Base-by-base conservation (phyloP, 2,113 vertebrate genomes). In the Taurulus bubalis region DNA sequence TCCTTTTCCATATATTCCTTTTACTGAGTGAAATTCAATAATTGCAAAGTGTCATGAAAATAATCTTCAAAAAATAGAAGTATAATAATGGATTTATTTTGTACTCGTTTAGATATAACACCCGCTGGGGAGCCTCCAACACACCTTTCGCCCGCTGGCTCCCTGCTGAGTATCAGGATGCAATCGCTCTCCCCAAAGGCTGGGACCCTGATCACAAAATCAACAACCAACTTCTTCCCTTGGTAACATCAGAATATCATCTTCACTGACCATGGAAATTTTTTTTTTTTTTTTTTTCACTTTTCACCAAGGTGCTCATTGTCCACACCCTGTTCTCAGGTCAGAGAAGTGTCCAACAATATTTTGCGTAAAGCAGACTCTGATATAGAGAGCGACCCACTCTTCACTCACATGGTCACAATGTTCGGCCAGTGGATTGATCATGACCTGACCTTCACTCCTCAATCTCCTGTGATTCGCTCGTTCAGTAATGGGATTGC, bases 401-500 rank as follows among this genome's bases (percentile, higher is more conserved):
- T 91, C 3, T 94, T 94, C 28, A 90, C 95, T 1, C 30, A 94
- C 79, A 71, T 97, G 73, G 93, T 98, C 84, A 95, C 96, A 79
- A 94, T 96, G 82, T 99, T 96, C 81, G 97, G 94, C 0, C 97
- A 98, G 84, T 95, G 97, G 75, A 88, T 95, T 0, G 97, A 97
- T 80, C 97, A 99, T 0, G 96, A 98, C 81, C 45, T 97, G 51
- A 94, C 95, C 64, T 93, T 98, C 24, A 95, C 94, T 0, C 97
- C 96, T 0, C 67, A 90, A 0, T 95, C 95, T 1, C 95, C 96
- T 0, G 88, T 94, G 71, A 95, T 94, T n/a, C 80, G 86, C n/a
- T 88, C 95, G 30, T 97, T 95, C 24, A 30, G 71, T 28, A 84
- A 89, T 0, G 85, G 86, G 0, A 38, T 90, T 15, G 70, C 96